Evolutionary conservation across 2,797 vertebrate genomes (phyloP), one percentile per base, ranked within the genome.

Genomic region (Notamacropus eugenii): DNA sequence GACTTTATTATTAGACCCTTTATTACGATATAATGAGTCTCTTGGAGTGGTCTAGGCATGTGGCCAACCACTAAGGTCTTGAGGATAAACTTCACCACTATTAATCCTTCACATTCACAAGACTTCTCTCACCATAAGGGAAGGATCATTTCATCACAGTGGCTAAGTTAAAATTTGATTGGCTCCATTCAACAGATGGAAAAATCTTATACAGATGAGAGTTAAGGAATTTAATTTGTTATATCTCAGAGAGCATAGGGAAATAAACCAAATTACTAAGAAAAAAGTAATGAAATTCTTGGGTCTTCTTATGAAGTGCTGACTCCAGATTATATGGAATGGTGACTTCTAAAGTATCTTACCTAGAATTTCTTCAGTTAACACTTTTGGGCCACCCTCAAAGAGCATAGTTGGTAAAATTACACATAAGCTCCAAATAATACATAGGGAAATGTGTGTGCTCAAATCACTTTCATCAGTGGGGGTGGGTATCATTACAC

Each of bases 221-320:
- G 22, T 27, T 82, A 82, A 82, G 74, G 22, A 50, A 87, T 87
- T 27, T 29, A 90, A 19, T 82, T 57, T 91, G 87, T 8, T 34
- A 87, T 27, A 27, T 74, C 31, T 58, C 13, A 27, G 59, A 95
- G 12, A 95, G 12, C 82, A 93, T 28, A 8, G 9, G 91, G 90
- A 50, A 92, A 91, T 50, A 87, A 55, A 92, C n/a, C n/a, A 55
- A 93, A 97, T 93, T 91, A 10, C 40, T 92, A 55, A 94, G 92
- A 54, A 93, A 59, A 93, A 58, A 50, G 4, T 52, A 87, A 91
- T 87, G 40, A 92, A 94, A 12, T 46, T 92, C 74, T 52, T 55
- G 56, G 0, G 6, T 19, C 19, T n/a, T 67, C 4, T 90, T 40
- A 87, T 87, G 40, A 59, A 10, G 4, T 19, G 0, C 57, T 91